Evolutionary conservation across 2,888 invertebrate genomes (phyloP).

Genomic region (Noctua fimbriata): DNA sequence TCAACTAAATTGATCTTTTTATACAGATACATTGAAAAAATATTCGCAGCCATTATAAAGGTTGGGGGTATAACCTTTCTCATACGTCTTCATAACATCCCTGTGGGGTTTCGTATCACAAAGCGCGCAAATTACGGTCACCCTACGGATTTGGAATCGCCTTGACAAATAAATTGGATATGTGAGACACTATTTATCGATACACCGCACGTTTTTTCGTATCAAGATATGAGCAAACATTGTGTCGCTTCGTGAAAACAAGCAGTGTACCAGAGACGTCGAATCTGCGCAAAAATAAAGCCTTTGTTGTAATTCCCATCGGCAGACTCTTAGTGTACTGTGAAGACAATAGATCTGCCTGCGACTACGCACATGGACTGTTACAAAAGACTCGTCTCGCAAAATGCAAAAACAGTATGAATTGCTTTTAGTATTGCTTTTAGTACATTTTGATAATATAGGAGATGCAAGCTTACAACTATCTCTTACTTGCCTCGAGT

Average conservation of each 20-base stretch:
- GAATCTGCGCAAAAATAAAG: constrained; percentile 32
- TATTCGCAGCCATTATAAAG: constrained; percentile 56
- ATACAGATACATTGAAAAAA: constrained; percentile 55
- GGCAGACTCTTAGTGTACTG: constrained; percentile 14
- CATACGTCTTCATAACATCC: constrained; percentile 71
- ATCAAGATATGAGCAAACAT: constrained; percentile 19
- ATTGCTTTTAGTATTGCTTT: neutral
- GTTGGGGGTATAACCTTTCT: constrained; percentile 69
- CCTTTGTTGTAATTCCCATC: constrained; percentile 47
- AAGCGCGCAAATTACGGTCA: constrained; percentile 74
- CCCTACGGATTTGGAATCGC: constrained; percentile 75
- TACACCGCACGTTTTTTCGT: constrained; percentile 56
- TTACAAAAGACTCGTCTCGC: constrained; percentile 33
- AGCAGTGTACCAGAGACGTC: constrained; percentile 23
- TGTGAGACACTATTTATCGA: constrained; percentile 80
- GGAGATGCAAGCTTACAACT: neutral
- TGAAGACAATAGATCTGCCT: constrained; percentile 49
- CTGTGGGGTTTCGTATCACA: constrained; percentile 74
- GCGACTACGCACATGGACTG: constrained; percentile 25
- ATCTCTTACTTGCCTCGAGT: neutral
- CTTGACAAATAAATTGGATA: constrained; percentile 86
- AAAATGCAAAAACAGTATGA: constrained; percentile 32
- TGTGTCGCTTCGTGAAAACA: constrained; percentile 29
- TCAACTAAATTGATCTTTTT: constrained; percentile 60
- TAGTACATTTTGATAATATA: constrained; percentile 2